Evolutionary conservation across 1,140 invertebrate genomes (phyloP), one percentile per base, ranked within the genome.

Genomic region (Drosophila ambigua): DNA sequence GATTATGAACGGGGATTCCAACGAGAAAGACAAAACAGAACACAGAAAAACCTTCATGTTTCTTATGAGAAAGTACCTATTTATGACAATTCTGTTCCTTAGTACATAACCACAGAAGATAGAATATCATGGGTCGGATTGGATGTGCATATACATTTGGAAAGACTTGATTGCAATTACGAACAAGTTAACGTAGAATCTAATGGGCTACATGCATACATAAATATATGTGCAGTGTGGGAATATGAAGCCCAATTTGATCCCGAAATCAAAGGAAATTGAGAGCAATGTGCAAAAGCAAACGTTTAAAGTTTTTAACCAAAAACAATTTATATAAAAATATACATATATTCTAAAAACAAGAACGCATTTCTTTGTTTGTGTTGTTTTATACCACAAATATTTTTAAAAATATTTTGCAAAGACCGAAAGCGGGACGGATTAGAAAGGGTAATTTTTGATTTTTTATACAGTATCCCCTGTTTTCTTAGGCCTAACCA

Each of bases 221-320:
- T 28, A 0, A 35, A 35, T 20, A 20, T 20, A 39, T 5, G 5
- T 28, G 26, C 0, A 45, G 31, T 54, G 68, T 57, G 41, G 41
- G 35, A 49, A 45, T 60, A 59, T 26, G 44, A 24, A 43, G 16
- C 8, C 20, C 1, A 11, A 15, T 49, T 55, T 72, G 71, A 28
- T 31, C 41, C 59, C 11, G n/a, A 39, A 54, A 54, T 39, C 15
- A 73, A 31, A 31, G 8, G 15, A 46, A 74, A 58, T 59, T 15
- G 61, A 66, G 71, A 74, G 71, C 72, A 74, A 74, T 74, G 71
- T 74, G 71, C 71, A 74, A 74, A 73, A 71, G 71, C 72, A 69
- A 73, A 43, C 58, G 69, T 73, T 73, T 53, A 9, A 51, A 73
- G 52, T 69, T 69, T 72, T 72, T 62, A 72, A 71, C 52, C 48